Evolutionary conservation across 2,113 vertebrate species (phyloP).

Genomic region (Tachuris rubrigastra): DNA sequence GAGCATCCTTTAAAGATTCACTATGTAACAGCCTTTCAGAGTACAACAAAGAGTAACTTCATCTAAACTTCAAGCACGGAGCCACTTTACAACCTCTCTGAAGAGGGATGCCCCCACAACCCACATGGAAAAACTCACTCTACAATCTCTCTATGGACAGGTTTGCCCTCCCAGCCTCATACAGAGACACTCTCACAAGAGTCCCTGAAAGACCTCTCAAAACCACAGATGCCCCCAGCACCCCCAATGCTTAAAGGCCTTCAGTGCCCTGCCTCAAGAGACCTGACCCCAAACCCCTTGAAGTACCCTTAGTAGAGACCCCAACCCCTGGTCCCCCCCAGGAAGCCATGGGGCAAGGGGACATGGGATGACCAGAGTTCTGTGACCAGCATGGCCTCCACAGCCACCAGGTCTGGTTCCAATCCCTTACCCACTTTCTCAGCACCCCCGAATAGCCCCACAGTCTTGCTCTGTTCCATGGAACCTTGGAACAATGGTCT

Average conservation of each 20-base stretch:
- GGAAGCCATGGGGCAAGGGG: not conserved
- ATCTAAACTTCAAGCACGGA: not conserved
- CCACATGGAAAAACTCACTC: not conserved
- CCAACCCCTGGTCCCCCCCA: not conserved
- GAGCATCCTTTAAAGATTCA: not conserved
- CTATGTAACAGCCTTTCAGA: not conserved
- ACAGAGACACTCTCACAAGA: not conserved
- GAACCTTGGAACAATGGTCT: accelerated
- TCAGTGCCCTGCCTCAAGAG: not conserved
- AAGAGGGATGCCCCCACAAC: not conserved
- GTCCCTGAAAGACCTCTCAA: not conserved
- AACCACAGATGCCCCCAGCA: not conserved
- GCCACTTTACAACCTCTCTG: not conserved
- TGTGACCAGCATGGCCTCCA: not conserved
- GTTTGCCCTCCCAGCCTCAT: not conserved
- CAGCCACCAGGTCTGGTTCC: not conserved
- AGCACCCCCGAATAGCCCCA: not conserved
- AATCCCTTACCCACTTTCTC: not conserved
- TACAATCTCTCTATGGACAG: not conserved
- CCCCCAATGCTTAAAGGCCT: not conserved
- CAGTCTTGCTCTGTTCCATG: not conserved
- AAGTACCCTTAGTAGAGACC: not conserved
- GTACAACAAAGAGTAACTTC: not conserved
- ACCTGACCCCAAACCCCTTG: not conserved
- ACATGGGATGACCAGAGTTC: not conserved